Percentiles rank a stretch among this genome's conserved stretches.
These are phyloP conservation scores for Spilarctia lutea DNA, from an alignment of 2,888 invertebrate genomes.

Conservation along the genomic window DNA sequence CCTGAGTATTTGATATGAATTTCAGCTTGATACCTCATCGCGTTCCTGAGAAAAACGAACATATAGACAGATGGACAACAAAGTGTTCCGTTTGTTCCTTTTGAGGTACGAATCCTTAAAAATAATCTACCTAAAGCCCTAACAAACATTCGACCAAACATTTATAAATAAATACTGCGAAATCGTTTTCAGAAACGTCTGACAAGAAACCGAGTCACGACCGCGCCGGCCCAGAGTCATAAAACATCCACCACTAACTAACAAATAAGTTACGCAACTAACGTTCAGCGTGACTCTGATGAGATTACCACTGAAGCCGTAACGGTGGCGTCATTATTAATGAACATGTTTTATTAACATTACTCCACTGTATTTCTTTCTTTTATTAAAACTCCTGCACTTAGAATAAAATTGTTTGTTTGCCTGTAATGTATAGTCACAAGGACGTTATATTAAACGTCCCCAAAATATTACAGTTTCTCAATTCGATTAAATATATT, in stretches of 20 bases:
- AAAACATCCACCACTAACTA: not conserved
- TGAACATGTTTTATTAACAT: not conserved
- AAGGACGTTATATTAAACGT: too few relatives aligned
- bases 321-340: not conserved
- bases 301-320: not conserved
- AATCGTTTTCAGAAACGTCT: not conserved
- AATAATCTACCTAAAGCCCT: not conserved
- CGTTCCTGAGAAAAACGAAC: too few relatives aligned
- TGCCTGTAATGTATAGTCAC: too few relatives aligned
- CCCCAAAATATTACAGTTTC: too few relatives aligned
- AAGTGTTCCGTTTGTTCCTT: too few relatives aligned
- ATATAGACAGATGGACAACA: too few relatives aligned
- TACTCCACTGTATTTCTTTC: not conserved
- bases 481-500: too few relatives aligned
- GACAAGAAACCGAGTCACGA: not conserved
- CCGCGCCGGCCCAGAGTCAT: not conserved
- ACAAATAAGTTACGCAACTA: not conserved
- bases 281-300: not conserved
- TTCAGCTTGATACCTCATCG: too few relatives aligned
- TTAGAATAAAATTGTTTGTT: too few relatives aligned
- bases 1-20: too few relatives aligned
- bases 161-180: not conserved
- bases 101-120: too few relatives aligned
- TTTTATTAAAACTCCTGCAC: too few relatives aligned
- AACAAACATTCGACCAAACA: not conserved